phyloP scores from a whole-genome alignment of 1,140 invertebrate species.

The Drosophila nigrodunni region DNA sequence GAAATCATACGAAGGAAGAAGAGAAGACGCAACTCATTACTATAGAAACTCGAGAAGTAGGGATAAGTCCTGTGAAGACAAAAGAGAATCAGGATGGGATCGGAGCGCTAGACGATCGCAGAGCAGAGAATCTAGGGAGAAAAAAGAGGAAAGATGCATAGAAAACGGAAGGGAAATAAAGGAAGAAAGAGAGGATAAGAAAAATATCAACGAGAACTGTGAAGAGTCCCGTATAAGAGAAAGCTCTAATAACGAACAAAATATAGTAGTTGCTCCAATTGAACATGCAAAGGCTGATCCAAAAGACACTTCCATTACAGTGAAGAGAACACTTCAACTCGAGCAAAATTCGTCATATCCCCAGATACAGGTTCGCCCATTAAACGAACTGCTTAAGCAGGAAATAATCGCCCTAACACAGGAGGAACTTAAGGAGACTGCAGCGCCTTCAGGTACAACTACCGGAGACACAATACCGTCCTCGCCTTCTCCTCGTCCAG shows the following conservation, averaged over 20 bases:
- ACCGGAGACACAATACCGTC: background rate
- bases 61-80: background rate
- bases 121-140: background rate
- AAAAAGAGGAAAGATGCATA: background rate
- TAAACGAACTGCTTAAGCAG: slow-evolving; percentile 58
- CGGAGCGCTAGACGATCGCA: background rate
- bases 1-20: background rate
- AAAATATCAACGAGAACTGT: background rate
- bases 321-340: background rate
- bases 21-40: background rate
- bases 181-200: background rate
- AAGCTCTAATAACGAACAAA: background rate
- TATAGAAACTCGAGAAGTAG: background rate
- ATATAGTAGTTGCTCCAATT: background rate
- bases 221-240: background rate
- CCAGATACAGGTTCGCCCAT: slow-evolving; percentile 64
- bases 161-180: background rate
- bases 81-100: background rate
- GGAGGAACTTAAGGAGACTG: slow-evolving; percentile 22
- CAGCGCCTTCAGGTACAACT: background rate
- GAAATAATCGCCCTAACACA: slow-evolving; percentile 54
- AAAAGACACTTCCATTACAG: background rate
- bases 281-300: background rate
- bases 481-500: background rate
- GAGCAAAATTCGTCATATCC: slow-evolving; percentile 21